Base-by-base conservation (phyloP, 2,797 vertebrate genomes). In the Garrulus glandarius region DNA sequence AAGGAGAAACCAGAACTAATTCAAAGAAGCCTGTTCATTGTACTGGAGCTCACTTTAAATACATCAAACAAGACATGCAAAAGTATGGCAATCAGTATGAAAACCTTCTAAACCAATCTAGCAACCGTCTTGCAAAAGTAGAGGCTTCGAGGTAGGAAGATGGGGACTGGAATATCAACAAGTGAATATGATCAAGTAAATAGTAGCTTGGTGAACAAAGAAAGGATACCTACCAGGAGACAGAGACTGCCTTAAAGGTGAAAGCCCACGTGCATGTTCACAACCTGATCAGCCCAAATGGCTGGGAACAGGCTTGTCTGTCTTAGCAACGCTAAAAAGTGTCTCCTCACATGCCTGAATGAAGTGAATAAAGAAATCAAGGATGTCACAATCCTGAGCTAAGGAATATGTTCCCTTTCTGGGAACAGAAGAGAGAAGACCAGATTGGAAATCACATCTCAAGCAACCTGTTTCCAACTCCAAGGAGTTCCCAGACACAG, bases 261-360 rank as follows among this genome's bases (percentile, higher is more conserved):
- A n/a, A 81, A 59, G 7, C 13, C 44, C 26, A 32, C 0, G 0
- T 41, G 17, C 37, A 49, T 1, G 1, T 41, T 85, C 46, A 60
- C 17, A 59, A 29, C 10, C 30, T 57, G 43, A 83, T 14, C 14
- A 57, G 63, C 19, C 30, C 30, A 39, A 57, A 72, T 0, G 6
- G 9, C 3, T 56, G 46, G 18, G 19, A 82, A 71, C 19, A 50
- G 26, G 27, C 4, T 52, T 71, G 32, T 34, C 67, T 72, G 46
- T 26, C 34, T 57, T 13, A 49, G 36, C 39, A 63, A 21, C 4
- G 24, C 36, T 34, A 57, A 13, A 6, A 61, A 77, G 20, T 10
- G 14, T 27, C 47, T 47, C 36, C 26, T 65, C 30, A 34, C 9
- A 29, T 1, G 23, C 43, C 39, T 74, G 43, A 86, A 76, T 5